phyloP scores from a whole-genome alignment of 2,888 invertebrate genomes.

The Selenia dentaria region DNA sequence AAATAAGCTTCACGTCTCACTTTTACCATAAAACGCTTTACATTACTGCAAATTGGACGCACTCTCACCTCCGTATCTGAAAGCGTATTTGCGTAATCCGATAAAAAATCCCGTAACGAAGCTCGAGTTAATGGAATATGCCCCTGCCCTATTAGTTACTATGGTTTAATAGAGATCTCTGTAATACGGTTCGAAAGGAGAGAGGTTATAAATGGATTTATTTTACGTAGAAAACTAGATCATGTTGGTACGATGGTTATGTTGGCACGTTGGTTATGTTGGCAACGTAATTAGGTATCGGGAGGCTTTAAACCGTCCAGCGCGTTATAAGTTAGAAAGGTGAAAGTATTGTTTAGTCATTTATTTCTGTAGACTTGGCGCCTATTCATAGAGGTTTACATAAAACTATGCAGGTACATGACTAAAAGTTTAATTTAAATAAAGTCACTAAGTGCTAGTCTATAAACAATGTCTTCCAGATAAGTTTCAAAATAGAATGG shows the following conservation, averaged over 20 bases:
- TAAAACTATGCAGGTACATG: too few species aligned
- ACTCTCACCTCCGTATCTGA: conserved; percentile 49
- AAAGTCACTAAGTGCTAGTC: too few species aligned
- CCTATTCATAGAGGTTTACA: too few species aligned
- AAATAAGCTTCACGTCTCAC: conserved; percentile 46
- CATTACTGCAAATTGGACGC: conserved; percentile 65
- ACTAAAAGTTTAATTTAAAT: too few species aligned
- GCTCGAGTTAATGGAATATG: conserved; percentile 28
- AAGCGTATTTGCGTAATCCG: conserved; percentile 33
- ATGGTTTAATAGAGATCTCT: conserved; percentile 13
- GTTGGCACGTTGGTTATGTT: neutral
- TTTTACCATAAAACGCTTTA: conserved; percentile 51
- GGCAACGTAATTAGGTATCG: conserved; percentile 32
- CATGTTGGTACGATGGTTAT: conserved; percentile 9
- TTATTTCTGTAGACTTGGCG: too few species aligned
- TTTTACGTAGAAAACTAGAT: conserved; percentile 25
- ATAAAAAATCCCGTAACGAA: conserved; percentile 48
- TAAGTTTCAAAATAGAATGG: too few species aligned
- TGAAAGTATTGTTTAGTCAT: too few species aligned
- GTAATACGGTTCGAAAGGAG: conserved; percentile 21
- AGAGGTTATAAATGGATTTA: conserved; percentile 30
- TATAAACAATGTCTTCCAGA: too few species aligned
- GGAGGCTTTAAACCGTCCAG: too few species aligned
- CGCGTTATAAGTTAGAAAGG: too few species aligned
- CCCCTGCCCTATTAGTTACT: conserved; percentile 13